phyloP scores from a whole-genome alignment of 2,113 vertebrate genomes.

The Percina caprodes region DNA sequence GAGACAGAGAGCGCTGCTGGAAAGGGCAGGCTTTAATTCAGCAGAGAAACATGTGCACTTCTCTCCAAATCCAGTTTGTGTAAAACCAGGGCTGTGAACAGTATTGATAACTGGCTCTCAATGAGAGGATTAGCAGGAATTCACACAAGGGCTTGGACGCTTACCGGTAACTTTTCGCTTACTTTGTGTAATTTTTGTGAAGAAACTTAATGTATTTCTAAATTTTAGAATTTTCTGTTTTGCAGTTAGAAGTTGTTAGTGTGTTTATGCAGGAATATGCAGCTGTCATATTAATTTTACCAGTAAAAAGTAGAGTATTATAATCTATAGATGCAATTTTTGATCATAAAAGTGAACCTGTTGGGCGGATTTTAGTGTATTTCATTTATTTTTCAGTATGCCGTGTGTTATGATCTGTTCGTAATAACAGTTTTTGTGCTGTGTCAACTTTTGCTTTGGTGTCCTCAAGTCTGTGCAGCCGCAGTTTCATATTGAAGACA shows the following conservation, averaged over 20 bases:
- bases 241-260: background rate
- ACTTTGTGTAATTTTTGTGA: conserved; percentile 31
- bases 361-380: background rate
- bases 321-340: background rate
- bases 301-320: background rate
- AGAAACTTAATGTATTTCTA: conserved; percentile 6
- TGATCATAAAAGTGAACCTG: conserved; percentile 6
- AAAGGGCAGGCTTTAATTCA: conserved; percentile 84
- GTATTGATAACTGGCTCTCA: conserved; percentile 72
- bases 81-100: conserved; percentile 63
- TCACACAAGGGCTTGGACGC: conserved; percentile 66
- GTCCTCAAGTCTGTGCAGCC: conserved; percentile 21
- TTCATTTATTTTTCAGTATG: background rate
- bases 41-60: conserved; percentile 81
- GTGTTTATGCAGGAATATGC: conserved; percentile 20
- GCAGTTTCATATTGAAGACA: conserved; percentile 63
- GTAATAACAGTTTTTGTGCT: conserved; percentile 11
- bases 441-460: conserved; percentile 15
- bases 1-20: conserved; percentile 70
- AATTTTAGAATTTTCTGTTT: conserved; percentile 1
- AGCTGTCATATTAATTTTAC: background rate
- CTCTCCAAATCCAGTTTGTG: conserved; percentile 71
- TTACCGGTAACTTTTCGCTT: conserved; percentile 75
- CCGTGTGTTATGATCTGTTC: background rate
- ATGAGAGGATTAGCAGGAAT: conserved; percentile 78